Base-by-base conservation (phyloP, 2,113 vertebrate species). In the Macrotus californicus region DNA sequence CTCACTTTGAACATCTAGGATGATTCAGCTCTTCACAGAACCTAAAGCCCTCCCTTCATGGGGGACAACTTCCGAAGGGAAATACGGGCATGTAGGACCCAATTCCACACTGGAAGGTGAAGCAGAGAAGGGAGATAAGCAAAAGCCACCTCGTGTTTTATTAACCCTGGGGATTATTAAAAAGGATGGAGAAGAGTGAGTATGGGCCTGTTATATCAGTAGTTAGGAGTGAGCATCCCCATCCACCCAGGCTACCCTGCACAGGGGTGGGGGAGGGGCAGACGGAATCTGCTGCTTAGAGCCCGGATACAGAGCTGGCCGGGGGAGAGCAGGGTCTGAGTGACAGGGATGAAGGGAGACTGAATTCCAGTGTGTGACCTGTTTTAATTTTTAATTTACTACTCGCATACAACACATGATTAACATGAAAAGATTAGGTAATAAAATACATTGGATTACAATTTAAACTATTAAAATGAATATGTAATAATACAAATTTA, bases 311-410 rank as follows among this genome's bases (percentile, higher is more conserved):
- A 13, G 64, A 36, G 64, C 43, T 13, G 24, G 3, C 36, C 24
- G 0, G 1, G 1, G 2, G 46, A 43, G 31, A 36, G 39, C 36
- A 29, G 86, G 54, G 31, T 46, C 4, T 1, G 15, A 43, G 80
- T 6, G 0, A 41, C 0, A 1, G 67, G n/a, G 13, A 15, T 0
- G 0, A 80, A 59, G 75, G 76, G 54, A 73, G 12, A 11, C 75
- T 0, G 41, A 54, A 24, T 54, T 66, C 59, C 87, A 84, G 54
- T 5, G 24, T 24, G 52, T 19, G 22, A 41, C 41, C 41, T 50
- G 50, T 29, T 80, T 66, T 43, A 41, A 1, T 34, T 34, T 86
- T 81, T 54, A 72, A 72, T 54, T 64, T 34, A 61, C 43, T 34
- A 50, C 2, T 24, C 5, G 41, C 85, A 59, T 2, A 34, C 43